Evolutionary conservation across 1,140 invertebrate genomes (phyloP).

Genomic region (Eumaeus atala): DNA sequence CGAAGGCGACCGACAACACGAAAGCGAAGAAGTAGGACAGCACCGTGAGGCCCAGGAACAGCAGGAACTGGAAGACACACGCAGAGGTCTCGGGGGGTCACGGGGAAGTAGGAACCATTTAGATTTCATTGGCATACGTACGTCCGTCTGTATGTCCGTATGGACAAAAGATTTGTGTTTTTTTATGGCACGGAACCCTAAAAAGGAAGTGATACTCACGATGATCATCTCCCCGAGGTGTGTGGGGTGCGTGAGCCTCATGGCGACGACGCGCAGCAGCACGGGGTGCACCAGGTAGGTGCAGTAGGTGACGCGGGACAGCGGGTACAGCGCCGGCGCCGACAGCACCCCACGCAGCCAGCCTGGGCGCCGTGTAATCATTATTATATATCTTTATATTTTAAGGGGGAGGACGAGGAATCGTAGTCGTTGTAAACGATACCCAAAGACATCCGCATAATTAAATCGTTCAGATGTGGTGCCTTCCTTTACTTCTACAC

Average conservation of each 20-base stretch:
- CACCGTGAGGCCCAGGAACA: slow-evolving; percentile 85
- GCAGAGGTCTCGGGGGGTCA: too few relatives aligned
- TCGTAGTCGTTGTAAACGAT: not conserved
- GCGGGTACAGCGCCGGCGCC: slow-evolving; percentile 85
- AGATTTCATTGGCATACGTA: too few relatives aligned
- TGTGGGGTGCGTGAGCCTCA: slow-evolving; percentile 85
- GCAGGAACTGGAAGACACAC: slow-evolving; percentile 77
- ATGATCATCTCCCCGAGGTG: slow-evolving; percentile 85
- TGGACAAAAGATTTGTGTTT: too few relatives aligned
- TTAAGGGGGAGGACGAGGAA: not conserved
- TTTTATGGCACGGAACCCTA: too few relatives aligned
- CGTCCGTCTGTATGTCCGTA: too few relatives aligned
- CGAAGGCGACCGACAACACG: slow-evolving; percentile 84
- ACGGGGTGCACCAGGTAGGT: slow-evolving; percentile 88
- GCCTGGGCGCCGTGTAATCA: slow-evolving; percentile 71
- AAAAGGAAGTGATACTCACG: slow-evolving; percentile 68
- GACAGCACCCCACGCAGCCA: slow-evolving; percentile 83
- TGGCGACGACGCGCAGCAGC: slow-evolving; percentile 82
- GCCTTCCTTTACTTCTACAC: too few relatives aligned
- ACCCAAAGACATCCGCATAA: too few relatives aligned
- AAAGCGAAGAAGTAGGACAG: slow-evolving; percentile 86
- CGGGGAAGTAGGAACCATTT: too few relatives aligned
- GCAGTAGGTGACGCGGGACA: slow-evolving; percentile 89
- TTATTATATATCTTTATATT: not conserved
- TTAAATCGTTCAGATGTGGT: too few relatives aligned